phyloP scores from a whole-genome alignment of 2,113 vertebrate genomes.

The Macrotis lagotis region DNA sequence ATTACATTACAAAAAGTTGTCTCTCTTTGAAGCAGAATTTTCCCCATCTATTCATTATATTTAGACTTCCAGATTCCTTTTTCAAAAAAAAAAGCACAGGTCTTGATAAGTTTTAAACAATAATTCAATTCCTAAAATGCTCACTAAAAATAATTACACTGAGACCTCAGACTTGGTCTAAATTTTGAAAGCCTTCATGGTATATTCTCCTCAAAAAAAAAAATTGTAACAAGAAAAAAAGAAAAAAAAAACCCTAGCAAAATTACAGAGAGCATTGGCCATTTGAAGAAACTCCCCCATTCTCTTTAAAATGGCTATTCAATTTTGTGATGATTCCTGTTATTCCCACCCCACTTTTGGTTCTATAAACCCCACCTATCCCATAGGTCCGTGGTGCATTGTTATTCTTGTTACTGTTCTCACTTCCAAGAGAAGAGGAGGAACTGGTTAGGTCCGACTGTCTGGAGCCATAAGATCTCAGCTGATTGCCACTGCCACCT shows the following conservation, averaged over 20 bases:
- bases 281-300: neutral
- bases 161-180: neutral
- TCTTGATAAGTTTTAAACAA: constrained; percentile 50
- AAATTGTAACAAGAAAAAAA: neutral
- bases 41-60: constrained; percentile 14
- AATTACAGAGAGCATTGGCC: neutral
- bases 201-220: constrained; percentile 16
- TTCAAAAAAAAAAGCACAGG: constrained; percentile 63
- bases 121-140: constrained; percentile 5
- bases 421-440: constrained; percentile 72
- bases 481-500: constrained; percentile 64
- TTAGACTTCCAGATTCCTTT: constrained; percentile 63
- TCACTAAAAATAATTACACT: constrained; percentile 47
- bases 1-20: neutral
- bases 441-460: constrained; percentile 71
- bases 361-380: constrained; percentile 71
- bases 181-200: neutral
- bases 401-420: constrained; percentile 78
- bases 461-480: constrained; percentile 69
- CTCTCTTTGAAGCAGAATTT: constrained; percentile 30
- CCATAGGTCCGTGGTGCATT: constrained; percentile 66
- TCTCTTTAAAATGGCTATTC: constrained; percentile 26
- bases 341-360: constrained; percentile 1
- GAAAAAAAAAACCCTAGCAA: constrained; percentile 11
- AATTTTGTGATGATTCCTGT: neutral